phyloP scores from a whole-genome alignment of 1,140 invertebrate genomes.

The Drosophila nebulosa region DNA sequence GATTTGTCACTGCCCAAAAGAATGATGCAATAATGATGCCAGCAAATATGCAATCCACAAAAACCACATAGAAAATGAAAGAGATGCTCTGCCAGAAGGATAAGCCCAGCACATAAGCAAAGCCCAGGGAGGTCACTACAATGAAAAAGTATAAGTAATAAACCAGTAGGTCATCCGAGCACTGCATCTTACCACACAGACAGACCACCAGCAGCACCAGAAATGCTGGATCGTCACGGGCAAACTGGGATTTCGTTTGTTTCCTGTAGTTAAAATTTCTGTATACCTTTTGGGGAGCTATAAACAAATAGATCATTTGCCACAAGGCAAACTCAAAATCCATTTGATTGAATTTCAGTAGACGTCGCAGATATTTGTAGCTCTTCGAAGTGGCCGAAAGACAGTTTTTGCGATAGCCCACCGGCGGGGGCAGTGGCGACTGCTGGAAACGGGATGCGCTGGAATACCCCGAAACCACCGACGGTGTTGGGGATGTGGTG shows the following conservation, averaged over 20 bases:
- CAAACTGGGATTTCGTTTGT: constrained; percentile 99
- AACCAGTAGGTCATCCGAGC: background rate
- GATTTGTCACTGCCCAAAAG: constrained; percentile 93
- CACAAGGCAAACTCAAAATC: constrained; percentile 99
- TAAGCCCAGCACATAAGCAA: constrained; percentile 91
- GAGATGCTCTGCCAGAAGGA: constrained; percentile 89
- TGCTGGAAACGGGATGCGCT: constrained; percentile 81
- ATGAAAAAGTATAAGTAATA: too few relatives aligned
- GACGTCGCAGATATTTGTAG: constrained; percentile 94
- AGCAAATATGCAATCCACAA: constrained; percentile 95
- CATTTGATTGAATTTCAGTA: constrained; percentile 98
- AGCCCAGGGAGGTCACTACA: constrained; percentile 93
- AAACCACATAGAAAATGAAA: constrained; percentile 95
- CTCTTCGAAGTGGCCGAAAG: constrained; percentile 94
- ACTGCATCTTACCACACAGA: constrained; percentile 87
- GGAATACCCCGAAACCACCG: constrained; percentile 79
- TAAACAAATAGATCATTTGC: constrained; percentile 99
- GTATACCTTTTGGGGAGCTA: constrained; percentile 98
- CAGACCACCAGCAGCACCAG: constrained; percentile 94
- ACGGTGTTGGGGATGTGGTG: constrained; percentile 85
- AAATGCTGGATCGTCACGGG: constrained; percentile 99
- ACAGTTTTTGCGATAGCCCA: constrained; percentile 86
- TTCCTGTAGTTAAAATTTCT: constrained; percentile 99
- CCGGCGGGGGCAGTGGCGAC: constrained; percentile 83
- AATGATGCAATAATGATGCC: constrained; percentile 94